phyloP scores from a whole-genome alignment of 1,140 invertebrate genomes.

The Apocrypta bakeri region DNA sequence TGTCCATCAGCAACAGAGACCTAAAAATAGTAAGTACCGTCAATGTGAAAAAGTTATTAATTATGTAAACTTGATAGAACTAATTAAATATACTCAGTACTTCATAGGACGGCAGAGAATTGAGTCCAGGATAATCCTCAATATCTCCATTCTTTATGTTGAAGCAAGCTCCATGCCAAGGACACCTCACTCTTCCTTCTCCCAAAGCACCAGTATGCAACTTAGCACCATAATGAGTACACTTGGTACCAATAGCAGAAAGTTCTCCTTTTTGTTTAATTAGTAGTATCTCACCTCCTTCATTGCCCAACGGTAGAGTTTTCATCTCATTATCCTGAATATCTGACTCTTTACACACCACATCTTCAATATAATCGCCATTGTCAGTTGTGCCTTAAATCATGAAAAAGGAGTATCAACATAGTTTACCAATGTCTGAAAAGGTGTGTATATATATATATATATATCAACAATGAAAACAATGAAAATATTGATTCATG shows the following conservation, averaged over 20 bases:
- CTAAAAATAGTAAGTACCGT: slow-evolving; percentile 58
- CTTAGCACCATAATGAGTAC: slow-evolving; percentile 94
- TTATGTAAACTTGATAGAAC: background rate
- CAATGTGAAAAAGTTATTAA: background rate
- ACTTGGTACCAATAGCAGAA: slow-evolving; percentile 90
- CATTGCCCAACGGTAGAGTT: slow-evolving; percentile 83
- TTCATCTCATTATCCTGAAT: slow-evolving; percentile 92
- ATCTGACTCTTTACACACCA: slow-evolving; percentile 85
- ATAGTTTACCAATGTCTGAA: no score
- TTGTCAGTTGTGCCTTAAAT: background rate
- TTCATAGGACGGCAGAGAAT: slow-evolving; percentile 89
- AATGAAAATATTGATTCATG: no score
- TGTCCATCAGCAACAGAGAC: slow-evolving; percentile 81
- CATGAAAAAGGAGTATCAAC: no score
- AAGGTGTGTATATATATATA: no score
- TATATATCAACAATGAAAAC: no score
- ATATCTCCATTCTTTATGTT: slow-evolving; percentile 92
- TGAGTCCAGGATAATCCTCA: slow-evolving; percentile 93
- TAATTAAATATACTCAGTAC: slow-evolving; percentile 64
- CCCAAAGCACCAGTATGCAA: slow-evolving; percentile 88
- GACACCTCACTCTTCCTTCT: slow-evolving; percentile 90
- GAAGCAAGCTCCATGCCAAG: slow-evolving; percentile 98
- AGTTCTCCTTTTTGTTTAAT: slow-evolving; percentile 87
- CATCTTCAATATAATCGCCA: slow-evolving; percentile 77
- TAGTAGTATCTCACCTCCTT: slow-evolving; percentile 82